These are phyloP conservation scores for Pangasius sanitwongsei DNA, from an alignment of 2,797 vertebrate species.

Conservation along the genomic window DNA sequence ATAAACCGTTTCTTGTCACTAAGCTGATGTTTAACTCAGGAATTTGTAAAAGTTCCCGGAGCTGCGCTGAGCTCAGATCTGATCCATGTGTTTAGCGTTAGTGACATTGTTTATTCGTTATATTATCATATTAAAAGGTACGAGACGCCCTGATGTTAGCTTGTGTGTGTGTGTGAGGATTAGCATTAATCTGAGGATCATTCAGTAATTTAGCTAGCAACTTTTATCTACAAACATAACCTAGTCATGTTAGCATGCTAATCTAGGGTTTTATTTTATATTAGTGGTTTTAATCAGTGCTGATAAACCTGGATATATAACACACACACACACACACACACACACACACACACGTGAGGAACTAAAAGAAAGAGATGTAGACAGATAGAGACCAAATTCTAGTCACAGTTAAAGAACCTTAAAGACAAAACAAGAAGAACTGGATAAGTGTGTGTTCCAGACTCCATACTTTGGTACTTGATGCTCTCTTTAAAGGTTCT, in stretches of 20 bases:
- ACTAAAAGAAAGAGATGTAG: too few relatives aligned
- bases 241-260: not conserved
- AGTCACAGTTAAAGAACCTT: not conserved
- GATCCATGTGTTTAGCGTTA: not conserved
- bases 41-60: not conserved
- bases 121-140: too few relatives aligned
- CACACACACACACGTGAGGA: too few relatives aligned
- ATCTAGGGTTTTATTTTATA: not conserved
- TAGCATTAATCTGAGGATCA: not conserved
- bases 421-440: too few relatives aligned
- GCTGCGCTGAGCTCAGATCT: not conserved
- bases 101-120: too few relatives aligned
- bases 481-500: not conserved
- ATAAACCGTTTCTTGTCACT: not conserved
- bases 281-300: too few relatives aligned
- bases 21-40: not conserved
- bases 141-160: not conserved
- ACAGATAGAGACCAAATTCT: not conserved
- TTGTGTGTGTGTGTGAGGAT: not conserved
- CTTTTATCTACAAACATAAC: not conserved
- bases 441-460: too few relatives aligned
- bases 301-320: too few relatives aligned
- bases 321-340: too few relatives aligned
- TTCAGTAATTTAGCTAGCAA: not conserved
- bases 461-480: too few relatives aligned